Evolutionary conservation across 1,140 invertebrate genomes (phyloP), one percentile per base, ranked within the genome.

Genomic region (Bombus terrestris): DNA sequence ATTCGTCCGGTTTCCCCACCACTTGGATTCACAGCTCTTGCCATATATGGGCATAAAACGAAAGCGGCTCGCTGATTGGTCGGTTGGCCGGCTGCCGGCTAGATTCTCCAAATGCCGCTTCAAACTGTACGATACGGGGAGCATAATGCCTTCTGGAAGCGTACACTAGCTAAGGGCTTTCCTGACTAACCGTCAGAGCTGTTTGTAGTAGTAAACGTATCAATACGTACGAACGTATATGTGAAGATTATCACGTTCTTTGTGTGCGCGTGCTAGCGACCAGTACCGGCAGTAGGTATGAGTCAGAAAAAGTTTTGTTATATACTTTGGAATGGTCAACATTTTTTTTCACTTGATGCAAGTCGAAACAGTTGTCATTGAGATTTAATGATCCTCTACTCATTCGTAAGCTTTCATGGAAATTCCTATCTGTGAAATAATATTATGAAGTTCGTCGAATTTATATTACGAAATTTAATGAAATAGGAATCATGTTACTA

Each of bases 1-100:
- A 95, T 91, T 95, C 94, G 92, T 91, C 95, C 90, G 83, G 81
- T 90, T 90, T 90, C 91, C 93, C 93, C 94, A 93, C 93, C 88
- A 83, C 66, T 47, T 79, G 83, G 90, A 88, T 91, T 95, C 95
- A 96, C 95, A 95, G 95, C 96, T 96, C 96, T 96, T 96, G 96
- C 97, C 97, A 97, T 97, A 97, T 97, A 97, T 97, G 97, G 97
- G 96, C 96, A 97, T 97, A 96, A 97, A 97, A 96, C 96, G 96
- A 96, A 96, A 95, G 92, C 93, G 91, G 95, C 85, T 86, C 91
- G 94, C 92, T 94, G 96, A 97, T 97, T 97, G 97, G 97, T 95
- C 91, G 91, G 95, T 80, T 84, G 88, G 86, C 92, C 94, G 93
- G 93, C 93, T 92, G 92, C 93, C 94, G 93, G 94, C 94, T 95